These are phyloP conservation scores for Neosilurus mollespiculum DNA, from an alignment of 2,797 vertebrate genomes.

Conservation along the genomic window DNA sequence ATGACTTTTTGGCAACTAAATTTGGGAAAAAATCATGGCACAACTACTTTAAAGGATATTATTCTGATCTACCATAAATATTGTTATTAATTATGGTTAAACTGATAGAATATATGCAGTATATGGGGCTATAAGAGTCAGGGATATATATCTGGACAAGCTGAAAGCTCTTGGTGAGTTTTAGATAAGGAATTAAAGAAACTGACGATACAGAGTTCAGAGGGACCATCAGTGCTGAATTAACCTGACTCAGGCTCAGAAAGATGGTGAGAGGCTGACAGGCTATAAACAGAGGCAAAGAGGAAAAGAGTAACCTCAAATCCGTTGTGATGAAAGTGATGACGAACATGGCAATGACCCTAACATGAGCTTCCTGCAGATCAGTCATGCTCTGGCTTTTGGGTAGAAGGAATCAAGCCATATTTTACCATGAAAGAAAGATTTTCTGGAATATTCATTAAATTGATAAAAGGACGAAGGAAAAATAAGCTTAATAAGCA, in stretches of 20 bases:
- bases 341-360: slow-evolving; percentile 31
- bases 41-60: neutral
- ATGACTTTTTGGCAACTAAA: too few species aligned
- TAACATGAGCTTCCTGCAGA: slow-evolving; percentile 18
- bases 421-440: neutral
- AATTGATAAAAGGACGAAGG: slow-evolving; percentile 13
- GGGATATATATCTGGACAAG: neutral
- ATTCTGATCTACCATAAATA: neutral
- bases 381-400: neutral
- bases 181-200: neutral
- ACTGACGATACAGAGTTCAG: too few species aligned
- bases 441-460: slow-evolving; percentile 10
- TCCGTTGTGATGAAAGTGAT: neutral
- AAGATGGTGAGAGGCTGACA: neutral
- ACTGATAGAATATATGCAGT: neutral
- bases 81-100: neutral
- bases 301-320: slow-evolving; percentile 5
- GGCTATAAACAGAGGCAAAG: neutral
- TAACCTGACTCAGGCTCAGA: neutral
- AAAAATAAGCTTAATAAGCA: neutral
- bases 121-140: neutral
- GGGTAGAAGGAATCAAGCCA: neutral
- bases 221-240: neutral
- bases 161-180: neutral
- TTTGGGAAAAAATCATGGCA: too few species aligned